Percentiles rank a stretch among this genome's conserved stretches.
These are phyloP conservation scores for Arion vulgaris DNA, from an alignment of 1,140 invertebrate genomes.

Conservation along the genomic window DNA sequence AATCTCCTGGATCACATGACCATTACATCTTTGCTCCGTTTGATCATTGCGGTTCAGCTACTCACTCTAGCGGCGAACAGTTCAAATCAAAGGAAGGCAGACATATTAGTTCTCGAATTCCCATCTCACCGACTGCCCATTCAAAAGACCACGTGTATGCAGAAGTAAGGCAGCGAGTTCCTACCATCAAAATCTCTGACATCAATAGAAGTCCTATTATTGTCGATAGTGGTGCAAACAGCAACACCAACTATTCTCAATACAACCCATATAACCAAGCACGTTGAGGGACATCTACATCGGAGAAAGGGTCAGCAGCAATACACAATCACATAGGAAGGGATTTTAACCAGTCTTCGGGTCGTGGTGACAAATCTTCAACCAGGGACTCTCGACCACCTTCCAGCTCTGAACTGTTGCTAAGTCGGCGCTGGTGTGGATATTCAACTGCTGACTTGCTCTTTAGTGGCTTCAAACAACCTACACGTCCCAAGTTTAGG, in stretches of 20 bases:
- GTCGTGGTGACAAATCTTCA: background rate
- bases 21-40: conserved; percentile 18
- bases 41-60: background rate
- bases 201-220: conserved; percentile 33
- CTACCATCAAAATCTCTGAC: conserved; percentile 34
- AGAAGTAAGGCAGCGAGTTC: conserved; percentile 8
- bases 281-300: background rate
- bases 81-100: background rate
- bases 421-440: conserved; percentile 15
- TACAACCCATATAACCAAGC: background rate
- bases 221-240: background rate
- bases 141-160: background rate
- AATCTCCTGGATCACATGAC: conserved; percentile 21
- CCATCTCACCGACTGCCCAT: background rate
- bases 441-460: conserved; percentile 19
- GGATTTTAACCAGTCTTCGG: background rate
- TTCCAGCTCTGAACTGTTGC: conserved; percentile 2
- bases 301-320: background rate
- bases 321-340: background rate
- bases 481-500: background rate
- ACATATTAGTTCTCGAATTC: background rate
- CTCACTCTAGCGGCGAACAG: background rate
- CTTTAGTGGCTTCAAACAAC: conserved; percentile 15
- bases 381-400: background rate
- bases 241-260: background rate